Base-by-base conservation (phyloP, 2,888 invertebrate genomes). In the Caenorhabditis imperialis region DNA sequence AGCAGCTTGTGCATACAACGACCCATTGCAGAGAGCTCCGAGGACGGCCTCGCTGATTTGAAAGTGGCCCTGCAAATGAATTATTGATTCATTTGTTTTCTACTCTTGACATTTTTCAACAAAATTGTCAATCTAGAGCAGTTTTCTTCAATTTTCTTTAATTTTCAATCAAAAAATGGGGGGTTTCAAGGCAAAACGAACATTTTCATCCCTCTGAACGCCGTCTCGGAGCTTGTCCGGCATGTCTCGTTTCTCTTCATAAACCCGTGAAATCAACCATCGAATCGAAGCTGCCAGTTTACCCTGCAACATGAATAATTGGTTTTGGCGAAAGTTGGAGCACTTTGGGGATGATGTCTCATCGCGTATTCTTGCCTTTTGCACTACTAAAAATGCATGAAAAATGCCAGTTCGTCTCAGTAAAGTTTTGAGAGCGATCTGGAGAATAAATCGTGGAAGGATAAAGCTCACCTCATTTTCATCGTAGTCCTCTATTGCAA, bases 1-100 rank as follows among this genome's bases (percentile, higher is more conserved):
- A 62, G 89, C 89, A 4, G 90, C 90, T 70, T 87, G 88, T 60
- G 88, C 88, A 83, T 90, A 90, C 25, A 90, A 81, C 45, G 89
- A 89, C 70, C 89, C 88, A 65, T 82, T 83, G 20, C 80, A 81
- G 12, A 86, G 76, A 3, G 81, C 82, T 18, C 81, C 78, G 25
- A 81, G 53, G 25, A 85, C 82, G 0, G 85, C 77, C 23, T 81
- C 77, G 23, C 75, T 77, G 22, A 86, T 77, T 53, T 78, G 78
- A 38, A 82, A 73, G 18, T 53, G 62, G 7, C 78, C 77, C 83
- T 85, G 50, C 7, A n/a, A 62, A 81, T 74, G 55, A 44, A 18
- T 60, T 54, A 65, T 42, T 25, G 55, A 40, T 20, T 42, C 5
- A 35, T 47, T 12, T 35, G 16, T 37, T 12, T 38, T 18, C 12